Base-by-base conservation (phyloP, 2,888 invertebrate genomes). In the Melipona bicolor region DNA sequence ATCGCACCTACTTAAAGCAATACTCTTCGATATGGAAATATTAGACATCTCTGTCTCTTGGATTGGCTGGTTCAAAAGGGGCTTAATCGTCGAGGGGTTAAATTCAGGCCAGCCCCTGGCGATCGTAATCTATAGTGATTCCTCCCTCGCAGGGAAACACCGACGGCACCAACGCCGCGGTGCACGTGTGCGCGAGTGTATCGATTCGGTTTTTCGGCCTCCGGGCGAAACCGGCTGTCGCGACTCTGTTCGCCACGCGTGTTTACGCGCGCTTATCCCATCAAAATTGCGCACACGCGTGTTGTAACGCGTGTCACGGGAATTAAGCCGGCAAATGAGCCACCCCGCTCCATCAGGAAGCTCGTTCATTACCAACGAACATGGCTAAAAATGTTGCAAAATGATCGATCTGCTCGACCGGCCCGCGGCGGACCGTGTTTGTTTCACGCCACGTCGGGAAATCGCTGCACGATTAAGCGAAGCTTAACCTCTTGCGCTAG, bases 171-270 rank as follows among this genome's bases (percentile, higher is more conserved):
- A 9, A 71, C 11, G 13, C 2, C 15, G 5, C 9, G 21, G 11
- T 50, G 50, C 64, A 65, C 67, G 81, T 71, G 78, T 91, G 92
- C 92, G 93, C 92, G 93, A 93, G 92, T 93, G 92, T 93, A 94
- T 94, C 94, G 94, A 93, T 94, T 94, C 91, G 92, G 91, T 93
- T 93, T 93, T 94, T 93, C 93, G 93, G 93, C 91, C 92, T 92
- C 43, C 93, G 92, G 92, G 92, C 91, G 27, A 27, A 27, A 27
- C 27, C 59, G 19, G 74, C 71, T 71, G 79, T 81, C 85, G 76
- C 80, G 79, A 70, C 84, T 84, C 74, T 69, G 77, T 76, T 67
- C 78, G 36, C 59, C 56, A 52, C 74, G 74, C 74, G 74, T 87
- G 78, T 81, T 81, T 83, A 84, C 84, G 87, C 74, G 62, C 78